A percentile compares a stretch with the other conserved stretches of the same genome.
Conservation (phyloP, 2,113 vertebrate species). For the Circaetus gallicus region DNA sequence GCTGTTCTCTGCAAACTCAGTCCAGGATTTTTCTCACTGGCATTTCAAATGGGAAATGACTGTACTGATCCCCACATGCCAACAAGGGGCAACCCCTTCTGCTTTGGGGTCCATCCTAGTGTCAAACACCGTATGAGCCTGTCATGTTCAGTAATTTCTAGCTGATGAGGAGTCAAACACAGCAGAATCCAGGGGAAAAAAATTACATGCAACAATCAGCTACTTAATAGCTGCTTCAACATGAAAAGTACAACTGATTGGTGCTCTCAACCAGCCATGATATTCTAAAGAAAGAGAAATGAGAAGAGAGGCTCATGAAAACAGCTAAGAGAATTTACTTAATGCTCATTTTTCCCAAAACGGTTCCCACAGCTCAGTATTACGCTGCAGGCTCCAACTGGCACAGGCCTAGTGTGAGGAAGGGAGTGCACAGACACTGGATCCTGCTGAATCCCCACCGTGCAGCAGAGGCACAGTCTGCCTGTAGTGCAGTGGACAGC, state of each 20-base stretch:
- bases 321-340: slow-evolving; percentile 43
- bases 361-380: slow-evolving; percentile 3
- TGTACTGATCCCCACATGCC: not conserved
- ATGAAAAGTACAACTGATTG: slow-evolving; percentile 49
- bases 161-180: not conserved
- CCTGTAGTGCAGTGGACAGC: not conserved
- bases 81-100: not conserved
- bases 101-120: not conserved
- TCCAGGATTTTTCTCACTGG: not conserved
- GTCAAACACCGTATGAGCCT: not conserved
- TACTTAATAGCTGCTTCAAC: slow-evolving; percentile 58
- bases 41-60: not conserved
- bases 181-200: slow-evolving; percentile 22
- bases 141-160: not conserved
- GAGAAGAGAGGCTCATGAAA: slow-evolving; percentile 23
- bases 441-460: not conserved
- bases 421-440: not conserved
- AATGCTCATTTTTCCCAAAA: not conserved
- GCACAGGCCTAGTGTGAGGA: not conserved
- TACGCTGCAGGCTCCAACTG: not conserved
- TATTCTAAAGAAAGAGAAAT: slow-evolving; percentile 46
- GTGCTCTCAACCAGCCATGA: slow-evolving; percentile 50
- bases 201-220: slow-evolving; percentile 38
- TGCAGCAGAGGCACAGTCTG: not conserved
- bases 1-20: not conserved